These are phyloP conservation scores for Mya arenaria DNA, from an alignment of 1,140 invertebrate species.

Conservation along the genomic window DNA sequence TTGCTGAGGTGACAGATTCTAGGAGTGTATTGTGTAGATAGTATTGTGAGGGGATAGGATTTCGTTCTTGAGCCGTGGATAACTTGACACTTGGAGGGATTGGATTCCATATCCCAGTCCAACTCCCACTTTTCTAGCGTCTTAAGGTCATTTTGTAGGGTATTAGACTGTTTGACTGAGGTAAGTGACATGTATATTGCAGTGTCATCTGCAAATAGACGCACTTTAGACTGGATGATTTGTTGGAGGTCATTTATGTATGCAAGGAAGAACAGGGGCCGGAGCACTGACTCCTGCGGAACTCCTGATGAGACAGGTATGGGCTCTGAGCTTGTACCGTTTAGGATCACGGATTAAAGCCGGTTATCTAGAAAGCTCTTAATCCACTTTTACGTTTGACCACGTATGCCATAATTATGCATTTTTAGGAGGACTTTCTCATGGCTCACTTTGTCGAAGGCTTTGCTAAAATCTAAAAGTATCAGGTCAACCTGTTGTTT, in stretches of 20 bases:
- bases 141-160: constrained; percentile 15
- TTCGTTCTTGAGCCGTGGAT: constrained; percentile 24
- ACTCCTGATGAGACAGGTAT: no score
- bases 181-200: neutral
- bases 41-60: neutral
- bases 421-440: neutral
- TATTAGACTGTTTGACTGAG: neutral
- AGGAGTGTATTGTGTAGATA: neutral
- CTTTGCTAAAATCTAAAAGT: neutral
- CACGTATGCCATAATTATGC: neutral
- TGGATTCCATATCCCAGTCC: neutral
- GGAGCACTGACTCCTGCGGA: no score
- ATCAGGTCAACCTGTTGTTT: constrained; percentile 20
- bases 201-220: constrained; percentile 51
- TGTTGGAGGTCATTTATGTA: constrained; percentile 34
- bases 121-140: constrained; percentile 2
- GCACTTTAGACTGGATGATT: neutral
- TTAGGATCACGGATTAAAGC: no score
- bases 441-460: constrained; percentile 24
- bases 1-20: neutral
- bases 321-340: no score
- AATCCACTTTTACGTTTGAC: no score
- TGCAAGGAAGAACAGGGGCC: constrained; percentile 26
- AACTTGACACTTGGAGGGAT: constrained; percentile 1
- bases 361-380: no score